phyloP scores from a whole-genome alignment of 2,888 invertebrate genomes.

The Luffia ferchaultella region DNA sequence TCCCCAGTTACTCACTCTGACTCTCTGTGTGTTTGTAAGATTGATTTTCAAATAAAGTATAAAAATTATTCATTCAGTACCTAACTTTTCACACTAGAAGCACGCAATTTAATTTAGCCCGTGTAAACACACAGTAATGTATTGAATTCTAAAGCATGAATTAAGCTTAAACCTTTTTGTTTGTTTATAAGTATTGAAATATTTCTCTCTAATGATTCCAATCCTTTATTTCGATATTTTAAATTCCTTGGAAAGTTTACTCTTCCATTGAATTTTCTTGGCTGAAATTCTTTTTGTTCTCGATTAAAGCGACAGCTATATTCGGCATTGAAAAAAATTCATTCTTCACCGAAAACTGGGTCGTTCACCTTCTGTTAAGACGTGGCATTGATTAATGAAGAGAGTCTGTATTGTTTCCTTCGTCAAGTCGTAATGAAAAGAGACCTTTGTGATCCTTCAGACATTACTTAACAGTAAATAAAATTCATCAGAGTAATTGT shows the following conservation, averaged over 20 bases:
- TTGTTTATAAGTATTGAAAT: too few species aligned
- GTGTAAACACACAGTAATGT: too few species aligned
- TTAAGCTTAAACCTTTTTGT: too few species aligned
- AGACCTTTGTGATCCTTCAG: constrained; percentile 15
- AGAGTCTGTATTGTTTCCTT: constrained; percentile 33
- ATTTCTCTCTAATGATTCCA: too few species aligned
- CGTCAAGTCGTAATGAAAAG: constrained; percentile 18
- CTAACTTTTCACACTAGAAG: too few species aligned
- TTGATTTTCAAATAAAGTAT: too few species aligned
- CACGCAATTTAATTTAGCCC: too few species aligned
- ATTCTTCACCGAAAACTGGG: constrained; percentile 27
- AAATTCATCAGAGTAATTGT: not conserved
- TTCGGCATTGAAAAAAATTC: constrained; percentile 1
- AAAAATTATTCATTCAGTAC: too few species aligned
- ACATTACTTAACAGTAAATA: not conserved
- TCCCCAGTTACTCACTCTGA: too few species aligned
- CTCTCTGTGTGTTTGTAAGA: too few species aligned
- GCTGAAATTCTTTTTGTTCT: not conserved
- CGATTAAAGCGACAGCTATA: not conserved
- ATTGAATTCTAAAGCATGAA: too few species aligned
- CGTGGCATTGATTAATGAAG: constrained; percentile 41
- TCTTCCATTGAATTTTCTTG: not conserved
- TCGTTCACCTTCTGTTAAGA: constrained; percentile 31
- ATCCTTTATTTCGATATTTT: not conserved
- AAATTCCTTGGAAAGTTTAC: not conserved